phyloP scores from a whole-genome alignment of 2,888 invertebrate genomes.

The Amblyteles armatorius region DNA sequence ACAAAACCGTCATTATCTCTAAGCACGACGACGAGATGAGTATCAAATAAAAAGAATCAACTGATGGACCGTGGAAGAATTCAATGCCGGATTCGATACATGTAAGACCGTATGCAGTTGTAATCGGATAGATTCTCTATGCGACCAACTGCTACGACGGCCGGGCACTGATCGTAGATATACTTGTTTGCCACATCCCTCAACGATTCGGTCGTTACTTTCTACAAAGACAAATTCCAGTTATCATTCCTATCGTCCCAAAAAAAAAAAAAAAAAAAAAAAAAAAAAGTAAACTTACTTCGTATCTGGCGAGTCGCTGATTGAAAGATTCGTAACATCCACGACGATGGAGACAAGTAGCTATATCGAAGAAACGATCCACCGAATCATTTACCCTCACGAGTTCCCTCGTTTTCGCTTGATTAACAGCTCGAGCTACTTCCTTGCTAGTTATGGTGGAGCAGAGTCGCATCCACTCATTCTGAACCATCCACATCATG shows the following conservation, averaged over 20 bases:
- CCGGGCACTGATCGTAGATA: slow-evolving; percentile 85
- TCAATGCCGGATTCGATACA: slow-evolving; percentile 73
- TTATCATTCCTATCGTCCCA: background rate
- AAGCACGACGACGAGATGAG: slow-evolving; percentile 40
- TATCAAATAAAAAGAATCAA: slow-evolving; percentile 50
- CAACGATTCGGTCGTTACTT: slow-evolving; percentile 63
- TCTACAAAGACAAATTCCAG: slow-evolving; percentile 46
- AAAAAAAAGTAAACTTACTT: slow-evolving; percentile 61
- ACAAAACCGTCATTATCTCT: slow-evolving; percentile 34
- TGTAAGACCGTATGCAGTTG: slow-evolving; percentile 81
- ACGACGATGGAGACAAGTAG: slow-evolving; percentile 81
- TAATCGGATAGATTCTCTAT: slow-evolving; percentile 85
- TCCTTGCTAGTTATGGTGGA: slow-evolving; percentile 78
- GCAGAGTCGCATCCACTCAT: slow-evolving; percentile 84
- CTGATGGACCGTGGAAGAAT: background rate
- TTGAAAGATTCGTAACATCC: slow-evolving; percentile 76
- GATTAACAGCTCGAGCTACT: slow-evolving; percentile 81
- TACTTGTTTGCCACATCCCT: slow-evolving; percentile 76
- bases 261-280: background rate
- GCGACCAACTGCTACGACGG: slow-evolving; percentile 84
- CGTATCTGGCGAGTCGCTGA: slow-evolving; percentile 69
- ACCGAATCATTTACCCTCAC: slow-evolving; percentile 78
- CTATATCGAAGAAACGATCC: slow-evolving; percentile 83
- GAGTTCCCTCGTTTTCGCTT: slow-evolving; percentile 81
- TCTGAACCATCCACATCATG: slow-evolving; percentile 82